Base-by-base conservation (phyloP, 2,113 vertebrate genomes). In the Dasypus novemcinctus region DNA sequence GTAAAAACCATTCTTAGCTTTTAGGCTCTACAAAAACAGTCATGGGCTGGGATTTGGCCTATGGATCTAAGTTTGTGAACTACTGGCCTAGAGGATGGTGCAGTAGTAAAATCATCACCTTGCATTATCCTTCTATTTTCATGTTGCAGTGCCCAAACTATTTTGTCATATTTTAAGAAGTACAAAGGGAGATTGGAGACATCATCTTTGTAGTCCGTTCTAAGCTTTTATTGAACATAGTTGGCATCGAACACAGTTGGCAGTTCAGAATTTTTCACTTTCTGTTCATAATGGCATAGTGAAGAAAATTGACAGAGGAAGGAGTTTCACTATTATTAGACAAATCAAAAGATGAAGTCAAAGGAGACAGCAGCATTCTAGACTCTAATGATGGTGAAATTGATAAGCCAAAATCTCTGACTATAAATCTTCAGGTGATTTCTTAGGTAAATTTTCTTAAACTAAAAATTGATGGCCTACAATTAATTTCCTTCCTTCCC, bases 201-300 rank as follows among this genome's bases (percentile, higher is more conserved):
- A 66, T 20, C n/a, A 38, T 95, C 68, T 81, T 93, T 46, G 68
- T 84, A 79, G 33, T 74, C 27, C 57, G 23, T 14, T 92, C 38
- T 96, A 76, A 63, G 18, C 76, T 93, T 78, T 88, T 66, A 90
- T 88, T 94, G 84, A 90, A 64, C 52, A 91, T 25, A 84, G 75
- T 76, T 21, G 82, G 5, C 17, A 81, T n/a, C n/a, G n/a, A n/a
- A 64, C 52, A 91, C 31, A 84, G 75, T 76, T 21, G 82, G 5
- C 17, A 81, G 85, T 89, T 94, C 13, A 84, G 36, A 79, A n/a
- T 92, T 87, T 95, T 89, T 75, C 7, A 52, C 38, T 52, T 87
- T 91, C 80, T 74, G 27, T 79, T 92, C 21, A 57, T 93, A 91
- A 84, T 91, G 52, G 18, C 49, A 76, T 80, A 93, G 72, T 71